phyloP scores from a whole-genome alignment of 2,797 vertebrate species.

The Chelidonichthys spinosus region DNA sequence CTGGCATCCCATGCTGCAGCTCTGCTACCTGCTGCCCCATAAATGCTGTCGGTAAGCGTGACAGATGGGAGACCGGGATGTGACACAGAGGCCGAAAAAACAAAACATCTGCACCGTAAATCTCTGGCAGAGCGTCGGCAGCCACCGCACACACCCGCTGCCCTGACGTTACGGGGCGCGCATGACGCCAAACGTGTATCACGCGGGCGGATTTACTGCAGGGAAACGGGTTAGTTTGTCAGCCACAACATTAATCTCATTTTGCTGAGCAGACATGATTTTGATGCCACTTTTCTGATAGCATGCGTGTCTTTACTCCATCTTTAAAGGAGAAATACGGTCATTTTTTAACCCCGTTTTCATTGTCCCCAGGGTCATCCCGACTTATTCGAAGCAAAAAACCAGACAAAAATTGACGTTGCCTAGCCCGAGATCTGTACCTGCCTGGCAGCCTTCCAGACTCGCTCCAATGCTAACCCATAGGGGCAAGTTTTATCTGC shows the following conservation, averaged over 20 bases:
- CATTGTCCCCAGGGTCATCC: too few relatives aligned
- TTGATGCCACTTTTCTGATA: slow-evolving; percentile 38
- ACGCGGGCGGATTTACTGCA: slow-evolving; percentile 27
- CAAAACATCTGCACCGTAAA: slow-evolving; percentile 43
- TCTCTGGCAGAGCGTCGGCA: background rate
- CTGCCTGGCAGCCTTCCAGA: too few relatives aligned
- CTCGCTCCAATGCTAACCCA: too few relatives aligned
- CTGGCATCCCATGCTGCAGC: slow-evolving; percentile 27
- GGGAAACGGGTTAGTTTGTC: slow-evolving; percentile 19
- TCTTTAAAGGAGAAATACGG: slow-evolving; percentile 5
- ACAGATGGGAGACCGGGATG: slow-evolving; percentile 40
- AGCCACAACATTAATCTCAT: slow-evolving; percentile 37
- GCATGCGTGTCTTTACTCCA: slow-evolving; percentile 42
- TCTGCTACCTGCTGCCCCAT: slow-evolving; percentile 28
- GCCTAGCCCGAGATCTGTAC: too few relatives aligned
- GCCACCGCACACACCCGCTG: background rate
- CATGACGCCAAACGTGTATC: background rate
- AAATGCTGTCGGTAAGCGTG: slow-evolving; percentile 43
- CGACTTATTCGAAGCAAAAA: too few relatives aligned
- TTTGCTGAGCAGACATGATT: slow-evolving; percentile 24
- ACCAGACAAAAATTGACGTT: too few relatives aligned
- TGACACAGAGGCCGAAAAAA: slow-evolving; percentile 42
- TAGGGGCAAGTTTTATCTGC: too few relatives aligned
- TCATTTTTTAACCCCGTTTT: too few relatives aligned
- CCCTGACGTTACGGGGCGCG: slow-evolving; percentile 1